phyloP scores from a whole-genome alignment of 2,113 vertebrate genomes.

The Podiceps cristatus region DNA sequence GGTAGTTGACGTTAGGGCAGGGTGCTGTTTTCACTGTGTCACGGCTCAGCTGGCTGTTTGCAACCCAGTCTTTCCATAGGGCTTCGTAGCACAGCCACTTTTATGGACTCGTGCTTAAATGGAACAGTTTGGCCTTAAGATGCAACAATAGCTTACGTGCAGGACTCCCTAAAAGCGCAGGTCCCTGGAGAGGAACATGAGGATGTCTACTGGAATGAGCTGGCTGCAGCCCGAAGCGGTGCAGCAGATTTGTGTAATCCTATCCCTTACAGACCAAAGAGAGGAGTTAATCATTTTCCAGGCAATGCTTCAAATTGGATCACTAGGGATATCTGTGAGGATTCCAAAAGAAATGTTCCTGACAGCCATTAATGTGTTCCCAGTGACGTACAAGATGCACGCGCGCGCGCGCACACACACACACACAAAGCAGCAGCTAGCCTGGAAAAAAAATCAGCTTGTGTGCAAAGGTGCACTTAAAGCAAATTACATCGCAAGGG shows the following conservation, averaged over 20 bases:
- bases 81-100: not conserved
- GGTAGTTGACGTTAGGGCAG: not conserved
- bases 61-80: not conserved
- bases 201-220: constrained; percentile 32
- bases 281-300: constrained; percentile 65
- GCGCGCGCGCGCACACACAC: not conserved
- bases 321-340: constrained; percentile 33
- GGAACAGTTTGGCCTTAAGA: constrained; percentile 45
- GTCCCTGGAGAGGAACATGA: constrained; percentile 4
- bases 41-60: not conserved
- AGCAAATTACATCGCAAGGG: not conserved
- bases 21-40: not conserved
- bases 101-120: not conserved
- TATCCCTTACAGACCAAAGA: constrained; percentile 6
- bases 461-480: not conserved
- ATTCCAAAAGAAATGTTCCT: constrained; percentile 57
- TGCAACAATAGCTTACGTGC: constrained; percentile 34
- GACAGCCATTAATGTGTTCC: not conserved
- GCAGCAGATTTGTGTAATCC: not conserved
- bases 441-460: not conserved
- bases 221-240: not conserved
- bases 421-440: not conserved
- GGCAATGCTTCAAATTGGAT: constrained; percentile 64
- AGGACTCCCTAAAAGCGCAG: not conserved
- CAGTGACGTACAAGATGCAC: constrained; percentile 27